Percentiles rank a stretch among this genome's conserved stretches.
Conservation (phyloP, 1,140 invertebrate genomes). For the Stegodyphus mimosarum region DNA sequence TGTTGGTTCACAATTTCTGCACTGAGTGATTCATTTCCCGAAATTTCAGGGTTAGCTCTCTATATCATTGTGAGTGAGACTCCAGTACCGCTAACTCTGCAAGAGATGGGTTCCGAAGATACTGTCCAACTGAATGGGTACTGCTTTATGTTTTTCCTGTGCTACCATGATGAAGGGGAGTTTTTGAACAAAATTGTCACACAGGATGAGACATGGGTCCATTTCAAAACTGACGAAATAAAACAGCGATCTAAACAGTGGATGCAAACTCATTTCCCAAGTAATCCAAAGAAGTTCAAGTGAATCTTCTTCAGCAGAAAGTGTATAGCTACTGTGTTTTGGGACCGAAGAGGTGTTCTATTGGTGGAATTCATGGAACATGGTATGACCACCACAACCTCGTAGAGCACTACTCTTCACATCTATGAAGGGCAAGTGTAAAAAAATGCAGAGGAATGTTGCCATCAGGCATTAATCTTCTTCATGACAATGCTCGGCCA, state of each 20-base stretch:
- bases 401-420: not conserved
- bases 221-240: not conserved
- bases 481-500: not conserved
- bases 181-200: not conserved
- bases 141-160: not conserved
- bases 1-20: constrained; percentile 2
- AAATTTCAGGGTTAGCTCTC: not conserved
- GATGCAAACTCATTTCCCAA: not conserved
- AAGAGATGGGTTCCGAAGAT: not conserved
- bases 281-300: too few species aligned
- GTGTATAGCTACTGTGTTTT: not conserved
- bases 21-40: not conserved
- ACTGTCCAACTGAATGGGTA: not conserved
- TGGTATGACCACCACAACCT: not conserved
- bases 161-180: not conserved
- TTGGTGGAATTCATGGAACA: constrained; percentile 19
- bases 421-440: not conserved
- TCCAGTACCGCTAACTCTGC: not conserved
- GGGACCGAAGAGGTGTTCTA: not conserved
- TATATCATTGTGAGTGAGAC: not conserved
- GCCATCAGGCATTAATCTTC: not conserved
- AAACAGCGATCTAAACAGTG: too few species aligned
- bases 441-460: not conserved
- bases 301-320: too few species aligned
- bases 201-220: not conserved